Conservation (phyloP, 2,888 invertebrate species). For the Lacanobia oleracea region DNA sequence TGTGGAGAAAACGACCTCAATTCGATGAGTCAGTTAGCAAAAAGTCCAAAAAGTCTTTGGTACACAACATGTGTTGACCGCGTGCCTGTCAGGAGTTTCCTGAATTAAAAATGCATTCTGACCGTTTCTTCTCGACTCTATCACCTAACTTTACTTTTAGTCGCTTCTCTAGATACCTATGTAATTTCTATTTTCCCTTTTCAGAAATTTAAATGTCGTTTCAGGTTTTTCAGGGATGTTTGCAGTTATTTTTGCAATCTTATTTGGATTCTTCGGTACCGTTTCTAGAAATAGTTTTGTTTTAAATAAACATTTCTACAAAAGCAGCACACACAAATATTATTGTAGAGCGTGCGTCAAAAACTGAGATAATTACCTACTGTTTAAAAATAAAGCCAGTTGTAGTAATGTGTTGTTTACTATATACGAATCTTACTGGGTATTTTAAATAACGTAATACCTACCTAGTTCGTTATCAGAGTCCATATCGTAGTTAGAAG, state of each 20-base stretch:
- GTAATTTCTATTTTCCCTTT: not conserved
- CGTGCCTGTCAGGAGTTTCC: conserved; percentile 17
- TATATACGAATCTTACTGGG: conserved; percentile 27
- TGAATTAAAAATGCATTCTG: conserved; percentile 21
- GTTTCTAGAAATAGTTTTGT: conserved; percentile 17
- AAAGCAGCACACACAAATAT: conserved; percentile 42
- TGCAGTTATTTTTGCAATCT: not conserved
- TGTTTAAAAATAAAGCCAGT: conserved; percentile 38
- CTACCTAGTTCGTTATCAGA: conserved; percentile 35
- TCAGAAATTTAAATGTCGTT: not conserved
- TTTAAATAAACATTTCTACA: conserved; percentile 21
- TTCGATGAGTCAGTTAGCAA: conserved; percentile 45
- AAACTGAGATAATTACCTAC: conserved; percentile 38
- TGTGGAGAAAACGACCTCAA: conserved; percentile 66
- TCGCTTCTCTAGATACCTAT: not conserved
- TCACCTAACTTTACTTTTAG: not conserved
- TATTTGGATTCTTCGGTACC: not conserved
- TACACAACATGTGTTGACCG: conserved; percentile 42
- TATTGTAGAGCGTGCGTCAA: conserved; percentile 42
- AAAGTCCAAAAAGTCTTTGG: conserved; percentile 40
- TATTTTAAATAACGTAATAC: conserved; percentile 8
- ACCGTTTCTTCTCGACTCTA: conserved; percentile 14
- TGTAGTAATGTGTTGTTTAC: conserved; percentile 6
- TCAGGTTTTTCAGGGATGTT: not conserved
- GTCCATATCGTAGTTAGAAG: conserved; percentile 39